These are phyloP conservation scores for Patiria miniata DNA, from an alignment of 35 echinoderm and acorn worm species.

Conservation along the genomic window DNA sequence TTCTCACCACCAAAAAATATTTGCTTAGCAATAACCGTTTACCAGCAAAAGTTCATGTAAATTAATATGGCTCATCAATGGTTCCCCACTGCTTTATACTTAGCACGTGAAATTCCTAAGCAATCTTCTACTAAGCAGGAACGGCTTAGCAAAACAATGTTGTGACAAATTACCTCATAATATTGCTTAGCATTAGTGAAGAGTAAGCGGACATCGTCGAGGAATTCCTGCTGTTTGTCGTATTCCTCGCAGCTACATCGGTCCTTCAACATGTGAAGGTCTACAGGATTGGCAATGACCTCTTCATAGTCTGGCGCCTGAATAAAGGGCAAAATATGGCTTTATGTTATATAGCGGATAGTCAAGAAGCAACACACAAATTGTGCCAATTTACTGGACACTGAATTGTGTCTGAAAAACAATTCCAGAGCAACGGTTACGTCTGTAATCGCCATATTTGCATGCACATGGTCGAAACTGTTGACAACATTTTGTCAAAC, in stretches of 20 bases:
- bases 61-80: too few species aligned
- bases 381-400: background rate
- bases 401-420: background rate
- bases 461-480: too few species aligned
- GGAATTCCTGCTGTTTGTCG: conserved; percentile 41
- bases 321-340: background rate
- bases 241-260: conserved; percentile 33
- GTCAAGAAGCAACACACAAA: background rate
- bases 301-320: conserved; percentile 58
- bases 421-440: background rate
- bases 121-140: too few species aligned
- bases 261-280: conserved; percentile 55
- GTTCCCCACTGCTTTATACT: too few species aligned
- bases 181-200: conserved; percentile 48
- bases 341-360: background rate
- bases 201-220: conserved; percentile 42
- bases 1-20: too few species aligned
- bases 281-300: conserved; percentile 50
- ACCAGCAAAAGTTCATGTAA: too few species aligned
- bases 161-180: conserved; percentile 55
- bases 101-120: too few species aligned
- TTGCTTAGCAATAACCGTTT: too few species aligned
- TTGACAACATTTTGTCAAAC: too few species aligned
- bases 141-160: too few species aligned
- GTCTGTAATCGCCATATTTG: too few species aligned